Percentiles rank a stretch among this genome's conserved stretches.
Conservation (phyloP, 2,888 invertebrate species). For the Agonopterix subpropinquella region DNA sequence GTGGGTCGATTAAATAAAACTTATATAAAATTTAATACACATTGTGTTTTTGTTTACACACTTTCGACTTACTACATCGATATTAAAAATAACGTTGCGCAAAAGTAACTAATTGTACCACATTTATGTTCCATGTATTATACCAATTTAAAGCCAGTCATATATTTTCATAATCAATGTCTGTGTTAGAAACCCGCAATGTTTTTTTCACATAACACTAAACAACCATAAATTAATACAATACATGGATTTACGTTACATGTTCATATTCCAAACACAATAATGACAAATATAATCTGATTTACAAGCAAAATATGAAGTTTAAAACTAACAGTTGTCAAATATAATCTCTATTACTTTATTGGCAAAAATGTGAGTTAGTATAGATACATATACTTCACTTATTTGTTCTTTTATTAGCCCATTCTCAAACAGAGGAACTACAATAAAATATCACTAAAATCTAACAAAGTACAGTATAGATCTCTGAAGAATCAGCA, state of each 20-base stretch:
- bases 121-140: conserved; percentile 29
- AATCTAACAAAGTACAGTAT: conserved; percentile 47
- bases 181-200: too few species aligned
- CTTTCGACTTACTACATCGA: conserved; percentile 47
- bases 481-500: conserved; percentile 51
- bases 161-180: too few species aligned
- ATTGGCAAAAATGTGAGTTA: conserved; percentile 26
- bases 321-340: conserved; percentile 16
- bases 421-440: conserved; percentile 27
- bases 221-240: too few species aligned
- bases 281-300: background rate
- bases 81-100: conserved; percentile 40
- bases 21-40: conserved; percentile 57
- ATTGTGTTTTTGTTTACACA: conserved; percentile 51
- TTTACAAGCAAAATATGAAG: conserved; percentile 4
- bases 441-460: conserved; percentile 37
- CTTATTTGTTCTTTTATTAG: conserved; percentile 45
- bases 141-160: too few species aligned
- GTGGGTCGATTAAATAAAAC: conserved; percentile 69
- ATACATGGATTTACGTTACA: too few species aligned
- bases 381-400: conserved; percentile 15
- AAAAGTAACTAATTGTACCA: conserved; percentile 57
- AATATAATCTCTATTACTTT: conserved; percentile 35
- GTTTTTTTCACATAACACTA: too few species aligned
- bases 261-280: conserved; percentile 7